Evolutionary conservation across 2,797 vertebrate species (phyloP).

Genomic region (Tokudaia tokunoshimensis): DNA sequence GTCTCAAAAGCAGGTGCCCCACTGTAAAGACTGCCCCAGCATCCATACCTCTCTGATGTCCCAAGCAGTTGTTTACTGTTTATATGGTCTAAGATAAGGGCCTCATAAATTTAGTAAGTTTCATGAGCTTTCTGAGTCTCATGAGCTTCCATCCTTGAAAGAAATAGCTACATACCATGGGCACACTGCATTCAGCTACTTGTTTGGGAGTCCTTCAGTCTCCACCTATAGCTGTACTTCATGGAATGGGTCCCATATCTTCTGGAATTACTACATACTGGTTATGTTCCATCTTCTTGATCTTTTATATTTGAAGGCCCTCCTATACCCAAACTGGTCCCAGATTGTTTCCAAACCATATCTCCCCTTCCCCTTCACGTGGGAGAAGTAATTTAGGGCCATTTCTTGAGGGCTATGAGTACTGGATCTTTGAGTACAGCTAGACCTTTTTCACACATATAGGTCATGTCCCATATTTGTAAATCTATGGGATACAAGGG

Average conservation of each 20-base stretch:
- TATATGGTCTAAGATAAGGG: background rate
- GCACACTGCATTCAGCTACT: background rate
- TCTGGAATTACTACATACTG: background rate
- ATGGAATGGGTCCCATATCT: background rate
- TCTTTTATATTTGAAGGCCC: background rate
- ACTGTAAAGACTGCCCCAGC: background rate
- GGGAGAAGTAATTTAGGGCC: background rate
- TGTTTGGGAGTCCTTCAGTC: background rate
- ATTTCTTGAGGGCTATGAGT: slow-evolving; percentile 26
- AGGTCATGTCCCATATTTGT: background rate
- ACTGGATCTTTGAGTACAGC: background rate
- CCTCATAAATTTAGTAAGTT: background rate
- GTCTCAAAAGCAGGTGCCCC: background rate
- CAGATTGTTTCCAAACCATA: background rate
- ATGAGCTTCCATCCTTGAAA: background rate
- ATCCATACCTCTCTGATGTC: background rate
- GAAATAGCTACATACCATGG: background rate
- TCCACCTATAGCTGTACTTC: background rate
- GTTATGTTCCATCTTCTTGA: background rate
- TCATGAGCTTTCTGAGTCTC: background rate
- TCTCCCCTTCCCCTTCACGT: background rate
- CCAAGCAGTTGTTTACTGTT: background rate
- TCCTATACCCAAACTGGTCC: background rate
- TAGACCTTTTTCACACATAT: background rate
- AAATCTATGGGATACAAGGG: background rate